Base-by-base conservation (phyloP, 1,140 invertebrate genomes). In the Probaryconus sp. region DNA sequence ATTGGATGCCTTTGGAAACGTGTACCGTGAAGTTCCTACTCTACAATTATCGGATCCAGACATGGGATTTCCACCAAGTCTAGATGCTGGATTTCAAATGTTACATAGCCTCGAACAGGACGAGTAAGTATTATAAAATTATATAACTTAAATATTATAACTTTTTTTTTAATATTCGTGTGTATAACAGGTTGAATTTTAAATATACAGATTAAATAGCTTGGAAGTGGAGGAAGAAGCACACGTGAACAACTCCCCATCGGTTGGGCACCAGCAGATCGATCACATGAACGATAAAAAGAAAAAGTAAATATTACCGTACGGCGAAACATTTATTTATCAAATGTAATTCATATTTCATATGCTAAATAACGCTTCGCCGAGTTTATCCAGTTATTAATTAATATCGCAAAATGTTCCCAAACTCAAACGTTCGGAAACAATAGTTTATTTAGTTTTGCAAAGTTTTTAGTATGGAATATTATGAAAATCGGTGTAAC, bases 71-170 rank as follows among this genome's bases (percentile, higher is more conserved):
- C 85, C 88, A 5, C 84, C 85, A 3, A 88, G 87, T 51, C 81
- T 89, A 16, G 86, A 89, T 74, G 86, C 88, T 37, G 88, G 88
- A 10, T 89, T 89, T 72, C 88, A 89, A 76, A 89, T 89, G 87
- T 74, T 89, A 11, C 86, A 89, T 20, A 89, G 82, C 33, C 78
- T 89, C 38, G 88, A 89, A 68, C 88, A 89, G 58, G 87, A 89
- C 30, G 86, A 88, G 80, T 87, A 83, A 81, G 79, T 67, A 48
- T 67, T 16, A 55, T n/a, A n/a, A n/a, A n/a, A n/a, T n/a, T n/a
- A n/a, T n/a, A n/a, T n/a, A n/a, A n/a, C n/a, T n/a, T 55, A 50
- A 11, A 50, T 33, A 53, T 45, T 17, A 58, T 13, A 3, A 51
- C 50, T 55, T 37, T 47, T 28, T 17, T 47, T 18, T 1, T 11